Percentiles rank a stretch among this genome's conserved stretches.
Conservation (phyloP, 2,113 vertebrate genomes). For the Sander vitreus region DNA sequence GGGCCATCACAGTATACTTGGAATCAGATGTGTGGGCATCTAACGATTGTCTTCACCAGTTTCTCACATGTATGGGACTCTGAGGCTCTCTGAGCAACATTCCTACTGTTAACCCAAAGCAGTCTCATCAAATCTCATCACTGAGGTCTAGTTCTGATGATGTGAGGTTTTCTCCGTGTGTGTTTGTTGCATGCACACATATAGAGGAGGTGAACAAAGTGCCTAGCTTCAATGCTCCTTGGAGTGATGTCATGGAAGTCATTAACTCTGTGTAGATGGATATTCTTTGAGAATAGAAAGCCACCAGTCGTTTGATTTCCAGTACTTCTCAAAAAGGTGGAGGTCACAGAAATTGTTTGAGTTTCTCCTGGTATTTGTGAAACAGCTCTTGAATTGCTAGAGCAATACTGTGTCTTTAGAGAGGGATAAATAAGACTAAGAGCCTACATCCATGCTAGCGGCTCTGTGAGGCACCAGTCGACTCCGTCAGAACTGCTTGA, state of each 20-base stretch:
- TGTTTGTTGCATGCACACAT: background rate
- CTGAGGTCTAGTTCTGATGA: background rate
- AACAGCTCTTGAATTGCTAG: background rate
- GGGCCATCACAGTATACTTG: slow-evolving; percentile 56
- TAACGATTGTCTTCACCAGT: slow-evolving; percentile 50
- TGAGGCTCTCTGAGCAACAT: slow-evolving; percentile 24
- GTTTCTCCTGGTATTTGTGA: slow-evolving; percentile 3
- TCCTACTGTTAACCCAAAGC: slow-evolving; percentile 23
- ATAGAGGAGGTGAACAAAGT: background rate
- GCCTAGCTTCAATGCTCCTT: slow-evolving; percentile 21
- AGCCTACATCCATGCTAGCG: background rate
- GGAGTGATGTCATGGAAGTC: slow-evolving; percentile 13
- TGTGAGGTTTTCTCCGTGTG: background rate
- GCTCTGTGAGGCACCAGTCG: background rate
- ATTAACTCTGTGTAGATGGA: slow-evolving; percentile 29
- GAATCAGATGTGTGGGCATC: slow-evolving; percentile 69
- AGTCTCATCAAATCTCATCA: slow-evolving; percentile 53
- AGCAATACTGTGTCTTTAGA: background rate
- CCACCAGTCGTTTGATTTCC: slow-evolving; percentile 25
- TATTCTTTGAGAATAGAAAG: slow-evolving; percentile 24
- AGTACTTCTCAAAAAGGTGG: slow-evolving; percentile 18
- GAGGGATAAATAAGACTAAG: background rate
- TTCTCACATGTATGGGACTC: slow-evolving; percentile 23
- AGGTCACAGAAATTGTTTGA: slow-evolving; percentile 2
- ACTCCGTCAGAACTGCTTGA: background rate